Evolutionary conservation across 2,888 invertebrate species (phyloP).

Genomic region (Calliopum simillimum): DNA sequence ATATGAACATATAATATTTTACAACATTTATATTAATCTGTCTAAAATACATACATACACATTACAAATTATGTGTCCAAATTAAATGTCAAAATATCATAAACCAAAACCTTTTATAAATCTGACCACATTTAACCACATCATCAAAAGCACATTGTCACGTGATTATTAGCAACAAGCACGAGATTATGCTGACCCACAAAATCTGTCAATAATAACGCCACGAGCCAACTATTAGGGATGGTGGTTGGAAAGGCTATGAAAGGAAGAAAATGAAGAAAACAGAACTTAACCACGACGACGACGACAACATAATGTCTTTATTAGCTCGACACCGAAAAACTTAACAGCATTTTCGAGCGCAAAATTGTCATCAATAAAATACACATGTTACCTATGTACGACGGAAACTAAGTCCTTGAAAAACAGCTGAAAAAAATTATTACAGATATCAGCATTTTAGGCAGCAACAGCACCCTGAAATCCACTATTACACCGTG

Average conservation of each 20-base stretch:
- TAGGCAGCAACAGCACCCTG: neutral
- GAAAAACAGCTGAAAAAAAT: slow-evolving; percentile 18
- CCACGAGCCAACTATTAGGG: slow-evolving; percentile 4
- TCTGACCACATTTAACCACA: slow-evolving; percentile 1
- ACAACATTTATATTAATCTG: too few species aligned
- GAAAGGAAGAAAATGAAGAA: neutral
- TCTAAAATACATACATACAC: too few species aligned
- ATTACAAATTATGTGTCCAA: neutral
- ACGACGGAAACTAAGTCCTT: slow-evolving; percentile 11
- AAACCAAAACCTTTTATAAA: neutral
- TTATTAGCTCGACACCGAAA: slow-evolving; percentile 35
- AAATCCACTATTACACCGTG: too few species aligned
- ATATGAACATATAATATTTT: too few species aligned
- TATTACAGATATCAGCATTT: slow-evolving; percentile 13
- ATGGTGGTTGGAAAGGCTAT: too few species aligned
- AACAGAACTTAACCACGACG: neutral
- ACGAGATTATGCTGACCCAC: slow-evolving; percentile 1
- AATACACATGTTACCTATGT: slow-evolving; percentile 53
- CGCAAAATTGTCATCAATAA: slow-evolving; percentile 54
- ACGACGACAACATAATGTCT: slow-evolving; percentile 29
- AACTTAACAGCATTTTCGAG: slow-evolving; percentile 28
- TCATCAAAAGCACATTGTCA: slow-evolving; percentile 44
- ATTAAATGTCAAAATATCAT: neutral
- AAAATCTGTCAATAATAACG: slow-evolving; percentile 17
- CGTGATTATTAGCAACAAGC: slow-evolving; percentile 39